phyloP scores from a whole-genome alignment of 2,888 invertebrate genomes.

The Eurytoma californica region DNA sequence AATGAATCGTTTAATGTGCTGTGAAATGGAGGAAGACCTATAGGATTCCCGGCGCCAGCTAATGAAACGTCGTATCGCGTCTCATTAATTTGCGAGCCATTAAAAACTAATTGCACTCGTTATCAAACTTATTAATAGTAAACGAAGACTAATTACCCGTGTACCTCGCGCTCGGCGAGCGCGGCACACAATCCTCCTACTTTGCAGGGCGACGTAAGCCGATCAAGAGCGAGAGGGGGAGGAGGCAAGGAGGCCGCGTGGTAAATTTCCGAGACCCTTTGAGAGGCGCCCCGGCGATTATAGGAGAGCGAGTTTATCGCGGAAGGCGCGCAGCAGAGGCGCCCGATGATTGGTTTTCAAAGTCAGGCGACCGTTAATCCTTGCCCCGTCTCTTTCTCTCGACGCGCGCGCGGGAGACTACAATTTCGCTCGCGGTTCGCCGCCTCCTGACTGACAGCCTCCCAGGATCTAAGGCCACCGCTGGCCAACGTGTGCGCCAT shows the following conservation, averaged over 20 bases:
- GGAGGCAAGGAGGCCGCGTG: too few species aligned
- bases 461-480: not conserved
- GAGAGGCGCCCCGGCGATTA: too few species aligned
- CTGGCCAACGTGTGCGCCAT: not conserved
- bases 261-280: too few species aligned
- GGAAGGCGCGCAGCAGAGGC: too few species aligned
- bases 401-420: too few species aligned
- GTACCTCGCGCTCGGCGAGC: not conserved
- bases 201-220: too few species aligned
- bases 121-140: conserved; percentile 2
- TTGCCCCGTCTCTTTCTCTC: not conserved
- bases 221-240: too few species aligned
- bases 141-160: conserved; percentile 10
- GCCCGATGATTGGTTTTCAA: too few species aligned
- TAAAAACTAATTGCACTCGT: conserved; percentile 10
- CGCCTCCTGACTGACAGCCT: conserved; percentile 19
- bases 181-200: too few species aligned
- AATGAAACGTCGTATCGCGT: not conserved
- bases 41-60: not conserved
- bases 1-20: too few species aligned
- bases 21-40: not conserved
- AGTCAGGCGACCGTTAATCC: not conserved
- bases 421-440: not conserved
- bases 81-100: conserved; percentile 3
- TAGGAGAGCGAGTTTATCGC: too few species aligned